Conservation (phyloP, 2,113 vertebrate species). For the Ardeotis arabs region DNA sequence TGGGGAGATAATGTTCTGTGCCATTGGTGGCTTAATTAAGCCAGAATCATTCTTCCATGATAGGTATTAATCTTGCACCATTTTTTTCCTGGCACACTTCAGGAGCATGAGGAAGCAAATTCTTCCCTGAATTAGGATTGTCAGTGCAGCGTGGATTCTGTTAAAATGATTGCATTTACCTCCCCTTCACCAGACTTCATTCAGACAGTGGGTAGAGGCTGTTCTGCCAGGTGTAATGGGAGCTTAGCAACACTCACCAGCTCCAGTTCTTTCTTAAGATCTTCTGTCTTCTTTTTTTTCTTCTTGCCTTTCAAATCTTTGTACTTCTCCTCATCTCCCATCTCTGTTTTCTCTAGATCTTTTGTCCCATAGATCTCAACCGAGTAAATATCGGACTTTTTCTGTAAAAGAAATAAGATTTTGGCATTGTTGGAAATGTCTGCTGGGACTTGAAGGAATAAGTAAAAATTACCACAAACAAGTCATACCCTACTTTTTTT, state of each 20-base stretch:
- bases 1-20: background rate
- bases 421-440: background rate
- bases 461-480: background rate
- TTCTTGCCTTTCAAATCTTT: conserved; percentile 62
- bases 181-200: background rate
- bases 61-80: background rate
- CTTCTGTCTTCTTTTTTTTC: conserved; percentile 53
- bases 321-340: conserved; percentile 29
- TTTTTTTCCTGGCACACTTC: background rate
- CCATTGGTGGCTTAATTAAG: background rate
- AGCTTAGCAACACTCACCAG: conserved; percentile 75
- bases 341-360: conserved; percentile 33
- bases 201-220: background rate
- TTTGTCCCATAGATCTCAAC: conserved; percentile 71
- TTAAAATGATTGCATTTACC: background rate
- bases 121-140: background rate
- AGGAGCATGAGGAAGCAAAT: background rate
- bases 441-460: background rate
- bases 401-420: conserved; percentile 58
- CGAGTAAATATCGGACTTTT: conserved; percentile 67
- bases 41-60: background rate
- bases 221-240: background rate
- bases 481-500: background rate
- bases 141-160: background rate
- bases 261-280: conserved; percentile 71